A percentile compares a stretch with the other conserved stretches of the same genome.
phyloP scores from a whole-genome alignment of 2,113 vertebrate species.

The Laterallus jamaicensis region DNA sequence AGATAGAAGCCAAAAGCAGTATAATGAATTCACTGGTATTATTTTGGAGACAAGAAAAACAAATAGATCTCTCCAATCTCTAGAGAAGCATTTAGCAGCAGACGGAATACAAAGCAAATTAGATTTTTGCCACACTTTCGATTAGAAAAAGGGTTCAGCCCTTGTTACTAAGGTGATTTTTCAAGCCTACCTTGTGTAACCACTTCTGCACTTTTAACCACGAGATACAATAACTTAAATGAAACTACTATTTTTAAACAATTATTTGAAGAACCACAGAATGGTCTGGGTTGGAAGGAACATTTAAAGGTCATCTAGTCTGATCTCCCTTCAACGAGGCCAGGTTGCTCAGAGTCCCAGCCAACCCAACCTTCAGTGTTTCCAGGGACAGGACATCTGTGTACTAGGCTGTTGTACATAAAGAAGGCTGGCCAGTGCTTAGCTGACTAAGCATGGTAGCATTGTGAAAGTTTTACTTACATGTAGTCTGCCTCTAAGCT shows the following conservation, averaged over 20 bases:
- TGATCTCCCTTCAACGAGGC: not conserved
- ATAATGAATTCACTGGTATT: not conserved
- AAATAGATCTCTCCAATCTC: not conserved
- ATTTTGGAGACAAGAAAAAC: not conserved
- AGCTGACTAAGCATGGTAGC: rapidly evolving
- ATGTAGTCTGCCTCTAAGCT: constrained; percentile 92
- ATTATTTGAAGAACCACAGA: not conserved
- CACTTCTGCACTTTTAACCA: not conserved
- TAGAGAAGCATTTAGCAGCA: not conserved
- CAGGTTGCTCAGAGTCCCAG: not conserved
- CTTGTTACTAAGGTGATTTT: not conserved
- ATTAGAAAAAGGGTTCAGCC: not conserved
- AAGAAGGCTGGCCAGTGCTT: not conserved
- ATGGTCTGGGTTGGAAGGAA: not conserved
- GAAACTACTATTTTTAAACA: not conserved
- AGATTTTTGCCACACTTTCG: not conserved
- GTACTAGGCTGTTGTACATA: not conserved
- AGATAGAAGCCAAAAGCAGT: not conserved
- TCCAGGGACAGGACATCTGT: not conserved
- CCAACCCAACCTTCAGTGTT: not conserved
- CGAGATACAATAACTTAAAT: not conserved
- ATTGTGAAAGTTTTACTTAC: constrained; percentile 73
- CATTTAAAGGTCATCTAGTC: too few species aligned
- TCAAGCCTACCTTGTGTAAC: not conserved
- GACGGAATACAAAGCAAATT: not conserved